A percentile compares a stretch with the other conserved stretches of the same genome.
These are phyloP conservation scores for Helostoma temminkii DNA, from an alignment of 2,797 vertebrate species.

Conservation along the genomic window DNA sequence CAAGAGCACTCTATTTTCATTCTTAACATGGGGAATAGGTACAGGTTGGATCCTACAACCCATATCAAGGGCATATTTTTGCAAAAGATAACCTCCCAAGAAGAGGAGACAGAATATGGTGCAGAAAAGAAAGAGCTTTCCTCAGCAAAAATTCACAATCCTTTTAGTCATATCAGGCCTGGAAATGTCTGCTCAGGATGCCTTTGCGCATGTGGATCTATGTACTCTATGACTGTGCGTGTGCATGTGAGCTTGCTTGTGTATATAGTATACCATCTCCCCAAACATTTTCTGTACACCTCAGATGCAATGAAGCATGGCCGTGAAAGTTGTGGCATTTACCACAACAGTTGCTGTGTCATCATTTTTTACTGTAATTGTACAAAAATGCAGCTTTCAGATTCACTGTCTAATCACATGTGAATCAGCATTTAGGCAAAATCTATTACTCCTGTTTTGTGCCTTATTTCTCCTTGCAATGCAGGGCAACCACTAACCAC, in stretches of 20 bases:
- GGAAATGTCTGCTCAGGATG: slow-evolving; percentile 64
- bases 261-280: slow-evolving; percentile 7
- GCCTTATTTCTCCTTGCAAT: slow-evolving; percentile 60
- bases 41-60: slow-evolving; percentile 69
- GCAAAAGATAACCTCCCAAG: slow-evolving; percentile 76
- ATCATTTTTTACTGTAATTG: slow-evolving; percentile 1
- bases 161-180: slow-evolving; percentile 75
- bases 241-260: slow-evolving; percentile 12
- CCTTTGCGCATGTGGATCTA: slow-evolving; percentile 47
- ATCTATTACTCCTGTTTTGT: slow-evolving; percentile 52
- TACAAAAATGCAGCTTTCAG: slow-evolving; percentile 7
- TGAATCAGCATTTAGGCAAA: slow-evolving; percentile 54
- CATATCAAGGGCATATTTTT: slow-evolving; percentile 75
- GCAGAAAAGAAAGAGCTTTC: slow-evolving; percentile 63
- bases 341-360: not conserved
- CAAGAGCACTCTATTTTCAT: slow-evolving; percentile 82
- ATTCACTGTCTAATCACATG: slow-evolving; percentile 37
- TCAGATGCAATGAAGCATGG: slow-evolving; percentile 13
- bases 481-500: slow-evolving; percentile 57
- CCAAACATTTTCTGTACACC: slow-evolving; percentile 15
- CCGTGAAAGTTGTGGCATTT: slow-evolving; percentile 9
- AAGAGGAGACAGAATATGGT: slow-evolving; percentile 57
- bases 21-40: slow-evolving; percentile 72
- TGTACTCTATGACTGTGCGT: slow-evolving; percentile 13
- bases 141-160: slow-evolving; percentile 74